Evolutionary conservation across 2,113 vertebrate genomes (phyloP), one percentile per base, ranked within the genome.

Genomic region (Petromus typicus): DNA sequence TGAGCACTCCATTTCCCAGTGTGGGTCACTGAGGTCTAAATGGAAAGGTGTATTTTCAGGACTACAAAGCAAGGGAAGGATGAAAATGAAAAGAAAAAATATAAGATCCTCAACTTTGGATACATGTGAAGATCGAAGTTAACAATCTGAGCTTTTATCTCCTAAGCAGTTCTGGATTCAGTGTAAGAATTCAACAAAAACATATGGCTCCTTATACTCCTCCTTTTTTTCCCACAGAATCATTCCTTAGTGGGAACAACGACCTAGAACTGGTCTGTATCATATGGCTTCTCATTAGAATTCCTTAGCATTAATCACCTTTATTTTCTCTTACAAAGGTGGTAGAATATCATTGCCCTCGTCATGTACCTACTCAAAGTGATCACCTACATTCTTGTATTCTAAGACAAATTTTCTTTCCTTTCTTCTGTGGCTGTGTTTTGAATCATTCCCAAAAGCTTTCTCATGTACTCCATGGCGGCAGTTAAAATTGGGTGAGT

Each of bases 151-250:
- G 71, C 23, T 86, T 91, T 95, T 75, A 76, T 78, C 84, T 43
- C 22, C 83, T 43, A 45, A 96, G 73, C 57, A 94, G 48, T 40
- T 69, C 85, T 95, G 94, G 71, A 79, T 95, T 89, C 23, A 5
- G 48, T 92, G 75, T 66, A 96, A 95, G 82, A 88, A 95, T 78
- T 88, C 86, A 92, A 83, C 81, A 92, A 96, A 98, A 90, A 64
- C 71, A 37, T 82, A 3, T 83, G 85, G 37, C 57, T 94, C 63
- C 63, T 9, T 0, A 69, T 51, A 69, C 79, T 54, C 87, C 93
- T 75, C 2, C 11, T 1, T 27, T 90, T 95, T 61, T 48, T 73
- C 82, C 34, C 6, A 1, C 2, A 73, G 48, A 43, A 73, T 2
- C 43, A 86, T 82, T 96, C 87, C 87, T 84, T 87, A 71, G 32